Base-by-base conservation (phyloP, 1,140 invertebrate species). In the Drosophila bipectinata region DNA sequence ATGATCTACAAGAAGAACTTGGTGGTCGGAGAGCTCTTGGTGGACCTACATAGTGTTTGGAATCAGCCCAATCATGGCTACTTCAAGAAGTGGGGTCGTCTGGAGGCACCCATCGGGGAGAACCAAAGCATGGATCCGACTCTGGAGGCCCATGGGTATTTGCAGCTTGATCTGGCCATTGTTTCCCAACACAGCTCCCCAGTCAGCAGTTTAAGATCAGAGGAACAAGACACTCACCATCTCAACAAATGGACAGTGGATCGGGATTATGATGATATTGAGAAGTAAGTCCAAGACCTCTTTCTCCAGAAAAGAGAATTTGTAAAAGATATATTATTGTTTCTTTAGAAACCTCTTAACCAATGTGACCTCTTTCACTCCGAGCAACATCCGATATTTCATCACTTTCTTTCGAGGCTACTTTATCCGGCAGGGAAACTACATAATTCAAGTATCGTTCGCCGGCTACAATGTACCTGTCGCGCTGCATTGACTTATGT, bases 31-130 rank as follows among this genome's bases (percentile, higher is more conserved):
- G 94, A 94, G 73, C 92, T 95, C 18, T 93, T 94, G 41, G 93
- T 96, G 21, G 96, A 96, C 92, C 91, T 96, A 21, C 94, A 94
- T 9, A 96, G 95, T 12, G 94, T 96, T 1, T 96, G 95, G 94
- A 93, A 93, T 60, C 94, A 83, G 56, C 32, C 78, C 95, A 95
- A 95, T 92, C 96, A 95, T 79, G 94, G 95, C 83, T 97, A 96
- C 90, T 95, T 95, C 77, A 95, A 96, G 83, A 97, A 96, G 92
- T 97, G 96, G 96, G 96, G 95, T 1, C 93, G 95, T 66, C 79
- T 97, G 3, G 91, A 92, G 44, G 94, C 92, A 7, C 94, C 96
- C 72, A 94, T 78, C 5, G 95, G 3, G 93, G 95, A 79, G 93
- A 95, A 64, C 0, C 41, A 12, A 0, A 1, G 90, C 92, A 12